These are phyloP conservation scores for Bradypodion pumilum DNA, from an alignment of 2,797 vertebrate genomes.

Conservation along the genomic window DNA sequence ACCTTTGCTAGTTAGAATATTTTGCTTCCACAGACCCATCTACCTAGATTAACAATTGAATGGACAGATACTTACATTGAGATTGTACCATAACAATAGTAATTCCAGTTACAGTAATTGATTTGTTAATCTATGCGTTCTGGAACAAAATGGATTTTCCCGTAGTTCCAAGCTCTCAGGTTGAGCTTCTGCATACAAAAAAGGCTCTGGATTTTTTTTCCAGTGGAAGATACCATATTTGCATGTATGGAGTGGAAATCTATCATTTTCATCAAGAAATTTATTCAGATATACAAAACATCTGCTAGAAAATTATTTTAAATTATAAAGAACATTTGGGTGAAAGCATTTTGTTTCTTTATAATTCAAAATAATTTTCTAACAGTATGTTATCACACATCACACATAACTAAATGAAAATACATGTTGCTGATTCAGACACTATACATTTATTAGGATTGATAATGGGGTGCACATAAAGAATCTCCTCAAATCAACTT, in stretches of 20 bases:
- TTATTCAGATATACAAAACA: not conserved
- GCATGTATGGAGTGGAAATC: not conserved
- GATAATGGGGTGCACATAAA: no score
- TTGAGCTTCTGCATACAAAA: not conserved
- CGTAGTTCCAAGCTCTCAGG: not conserved
- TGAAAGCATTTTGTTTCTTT: no score
- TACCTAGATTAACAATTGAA: not conserved
- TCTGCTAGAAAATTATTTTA: no score
- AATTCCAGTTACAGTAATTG: conserved; percentile 21
- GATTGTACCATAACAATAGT: not conserved
- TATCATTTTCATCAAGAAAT: not conserved
- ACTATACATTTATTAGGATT: no score
- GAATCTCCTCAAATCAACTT: not conserved
- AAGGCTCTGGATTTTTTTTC: not conserved
- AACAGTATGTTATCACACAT: no score
- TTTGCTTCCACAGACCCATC: not conserved
- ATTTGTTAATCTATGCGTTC: conserved; percentile 33
- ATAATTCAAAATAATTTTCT: no score
- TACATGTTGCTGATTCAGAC: not conserved
- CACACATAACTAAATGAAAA: not conserved
- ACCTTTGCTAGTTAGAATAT: conserved; percentile 6
- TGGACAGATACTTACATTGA: conserved; percentile 20
- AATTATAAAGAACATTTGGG: no score
- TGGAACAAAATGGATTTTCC: not conserved
- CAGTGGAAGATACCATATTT: not conserved